These are phyloP conservation scores for Batillaria attramentaria DNA, from an alignment of 1,140 invertebrate genomes.

Conservation along the genomic window DNA sequence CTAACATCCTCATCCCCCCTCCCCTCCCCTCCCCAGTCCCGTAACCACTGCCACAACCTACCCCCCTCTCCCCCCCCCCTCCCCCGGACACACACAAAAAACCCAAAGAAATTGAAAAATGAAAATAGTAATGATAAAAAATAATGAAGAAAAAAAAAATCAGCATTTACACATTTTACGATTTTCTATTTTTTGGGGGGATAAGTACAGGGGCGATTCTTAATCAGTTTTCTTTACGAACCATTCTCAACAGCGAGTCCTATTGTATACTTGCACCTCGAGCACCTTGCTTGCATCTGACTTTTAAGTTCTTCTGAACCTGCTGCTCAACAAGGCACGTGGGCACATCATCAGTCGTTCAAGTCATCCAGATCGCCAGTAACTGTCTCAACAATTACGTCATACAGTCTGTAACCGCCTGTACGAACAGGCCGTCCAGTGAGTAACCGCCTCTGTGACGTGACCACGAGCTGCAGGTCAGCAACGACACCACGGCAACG, in stretches of 20 bases:
- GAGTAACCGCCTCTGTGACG: too few species aligned
- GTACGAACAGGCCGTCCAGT: too few species aligned
- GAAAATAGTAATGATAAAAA: too few species aligned
- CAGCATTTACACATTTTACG: background rate
- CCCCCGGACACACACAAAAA: background rate
- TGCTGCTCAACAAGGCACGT: too few species aligned
- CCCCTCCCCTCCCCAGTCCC: background rate
- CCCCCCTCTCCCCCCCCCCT: constrained; percentile 8
- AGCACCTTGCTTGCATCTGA: too few species aligned
- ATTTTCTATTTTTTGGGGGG: background rate
- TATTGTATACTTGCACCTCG: background rate
- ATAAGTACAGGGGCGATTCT: background rate
- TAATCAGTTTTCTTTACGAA: background rate
- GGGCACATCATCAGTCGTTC: too few species aligned
- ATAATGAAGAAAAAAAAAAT: too few species aligned
- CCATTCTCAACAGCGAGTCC: background rate
- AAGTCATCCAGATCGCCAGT: too few species aligned
- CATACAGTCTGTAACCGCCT: too few species aligned
- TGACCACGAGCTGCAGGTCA: too few species aligned
- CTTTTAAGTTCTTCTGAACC: too few species aligned
- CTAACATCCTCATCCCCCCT: background rate
- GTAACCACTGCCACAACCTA: background rate
- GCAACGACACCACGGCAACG: background rate
- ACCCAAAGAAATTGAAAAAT: background rate
- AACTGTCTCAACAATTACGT: too few species aligned